Evolutionary conservation across 2,888 invertebrate genomes (phyloP).

Genomic region (Aspidapion aeneum): DNA sequence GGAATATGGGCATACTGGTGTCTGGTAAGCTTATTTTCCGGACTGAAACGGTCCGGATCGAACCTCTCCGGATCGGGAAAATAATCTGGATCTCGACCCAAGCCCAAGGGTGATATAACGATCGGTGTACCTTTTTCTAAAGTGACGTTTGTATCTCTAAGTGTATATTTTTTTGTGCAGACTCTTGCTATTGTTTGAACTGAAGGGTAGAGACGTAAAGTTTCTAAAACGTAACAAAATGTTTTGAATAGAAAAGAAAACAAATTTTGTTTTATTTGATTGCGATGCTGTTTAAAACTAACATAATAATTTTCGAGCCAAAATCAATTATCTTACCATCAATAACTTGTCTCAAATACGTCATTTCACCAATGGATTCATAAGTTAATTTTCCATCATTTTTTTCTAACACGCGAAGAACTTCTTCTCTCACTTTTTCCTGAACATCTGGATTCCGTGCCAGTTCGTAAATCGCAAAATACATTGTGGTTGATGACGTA

Average conservation of each 20-base stretch:
- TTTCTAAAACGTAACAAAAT: conserved; percentile 29
- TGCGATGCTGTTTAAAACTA: too few relatives aligned
- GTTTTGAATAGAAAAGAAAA: too few relatives aligned
- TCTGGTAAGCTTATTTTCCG: conserved; percentile 24
- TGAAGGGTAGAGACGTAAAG: conserved; percentile 30
- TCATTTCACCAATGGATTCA: conserved; percentile 28
- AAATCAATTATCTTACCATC: too few relatives aligned
- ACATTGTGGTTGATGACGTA: conserved; percentile 29
- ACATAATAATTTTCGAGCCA: too few relatives aligned
- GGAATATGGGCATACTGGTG: conserved; percentile 28
- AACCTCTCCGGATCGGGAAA: conserved; percentile 31
- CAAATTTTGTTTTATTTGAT: too few relatives aligned
- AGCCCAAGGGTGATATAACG: conserved; percentile 25
- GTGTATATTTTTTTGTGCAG: conserved; percentile 31
- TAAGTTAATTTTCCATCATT: conserved; percentile 26
- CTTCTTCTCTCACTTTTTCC: conserved; percentile 26
- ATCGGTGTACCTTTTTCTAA: conserved; percentile 31
- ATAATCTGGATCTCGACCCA: conserved; percentile 31
- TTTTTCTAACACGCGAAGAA: conserved; percentile 21
- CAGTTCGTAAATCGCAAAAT: conserved; percentile 28
- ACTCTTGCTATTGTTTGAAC: conserved; percentile 25
- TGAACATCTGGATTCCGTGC: conserved; percentile 23
- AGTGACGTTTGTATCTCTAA: conserved; percentile 27
- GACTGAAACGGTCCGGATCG: conserved; percentile 32
- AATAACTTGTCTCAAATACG: conserved; percentile 28